Evolutionary conservation across 2,888 invertebrate genomes (phyloP).

Genomic region (Mycalesis mineus): DNA sequence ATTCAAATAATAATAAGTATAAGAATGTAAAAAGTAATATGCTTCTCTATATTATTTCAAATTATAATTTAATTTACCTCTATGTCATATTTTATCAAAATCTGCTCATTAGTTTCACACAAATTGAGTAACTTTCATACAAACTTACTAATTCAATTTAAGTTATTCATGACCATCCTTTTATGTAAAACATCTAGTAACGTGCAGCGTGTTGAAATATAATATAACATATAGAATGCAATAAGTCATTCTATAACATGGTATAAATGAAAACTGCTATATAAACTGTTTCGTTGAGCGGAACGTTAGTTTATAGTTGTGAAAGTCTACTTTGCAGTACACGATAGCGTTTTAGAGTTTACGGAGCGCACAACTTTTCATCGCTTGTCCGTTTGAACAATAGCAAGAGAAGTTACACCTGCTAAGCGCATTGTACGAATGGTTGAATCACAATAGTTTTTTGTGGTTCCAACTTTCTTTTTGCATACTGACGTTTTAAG

Average conservation of each 20-base stretch:
- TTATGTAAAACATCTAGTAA: too few species aligned
- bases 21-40: too few species aligned
- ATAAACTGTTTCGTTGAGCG: background rate
- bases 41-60: too few species aligned
- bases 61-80: too few species aligned
- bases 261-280: background rate
- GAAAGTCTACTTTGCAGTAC: conserved; percentile 14
- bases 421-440: conserved; percentile 19
- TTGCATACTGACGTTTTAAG: conserved; percentile 1
- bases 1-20: too few species aligned
- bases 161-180: too few species aligned
- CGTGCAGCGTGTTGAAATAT: too few species aligned
- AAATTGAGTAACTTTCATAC: too few species aligned
- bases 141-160: too few species aligned
- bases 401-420: conserved; percentile 17
- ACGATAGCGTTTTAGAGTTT: conserved; percentile 15
- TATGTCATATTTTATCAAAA: too few species aligned
- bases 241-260: background rate
- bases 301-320: conserved; percentile 4
- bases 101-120: too few species aligned
- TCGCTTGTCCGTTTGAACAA: conserved; percentile 20
- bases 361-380: conserved; percentile 19
- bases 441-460: conserved; percentile 15
- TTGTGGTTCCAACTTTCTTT: conserved; percentile 6
- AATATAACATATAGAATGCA: too few species aligned